Evolutionary conservation across 2,113 vertebrate genomes (phyloP), one percentile per base, ranked within the genome.

Genomic region (Marcusenius ussheri): DNA sequence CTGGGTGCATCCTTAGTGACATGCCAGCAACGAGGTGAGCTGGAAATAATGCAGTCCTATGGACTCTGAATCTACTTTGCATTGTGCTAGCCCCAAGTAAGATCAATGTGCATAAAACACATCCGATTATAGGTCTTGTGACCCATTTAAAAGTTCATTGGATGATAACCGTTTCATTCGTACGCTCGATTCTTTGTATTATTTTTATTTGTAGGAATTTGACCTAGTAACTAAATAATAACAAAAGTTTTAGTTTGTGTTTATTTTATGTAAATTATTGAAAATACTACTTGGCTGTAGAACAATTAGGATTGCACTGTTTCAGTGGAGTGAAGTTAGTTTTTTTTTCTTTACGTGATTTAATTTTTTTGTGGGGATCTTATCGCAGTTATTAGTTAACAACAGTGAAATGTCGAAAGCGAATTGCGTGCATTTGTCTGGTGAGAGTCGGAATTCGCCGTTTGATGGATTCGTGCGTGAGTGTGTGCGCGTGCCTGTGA

Each of bases 21-120:
- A 83, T 89, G 92, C 89, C 92, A 93, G 91, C 91, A 93, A 88
- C 93, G 93, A 94, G 93, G 93, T 94, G 91, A 94, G 92, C 90
- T 92, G 91, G 70, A 89, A 90, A 49, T 88, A 90, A 89, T 90
- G n/a, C 83, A 74, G 77, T 86, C 27, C 91, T 66, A 39, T 84
- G 83, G 87, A 56, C 56, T 91, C 88, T 86, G 51, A 47, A 87
- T 53, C 87, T 90, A 74, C 49, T 83, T 42, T 88, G 15, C 21
- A 66, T 53, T 27, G 27, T 88, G 53, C 4, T 88, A 39, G 58
- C 35, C 10, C 35, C 77, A 51, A 84, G 10, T 42, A 62, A 51
- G 27, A 45, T 24, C 11, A 51, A 21, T 42, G 50, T 17, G 21
- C 58, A 45, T 83, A n/a, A 85, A 53, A 53, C 46, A 17, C 49